Base-by-base conservation (phyloP, 2,888 invertebrate genomes). In the Schrankia costaestrigalis region DNA sequence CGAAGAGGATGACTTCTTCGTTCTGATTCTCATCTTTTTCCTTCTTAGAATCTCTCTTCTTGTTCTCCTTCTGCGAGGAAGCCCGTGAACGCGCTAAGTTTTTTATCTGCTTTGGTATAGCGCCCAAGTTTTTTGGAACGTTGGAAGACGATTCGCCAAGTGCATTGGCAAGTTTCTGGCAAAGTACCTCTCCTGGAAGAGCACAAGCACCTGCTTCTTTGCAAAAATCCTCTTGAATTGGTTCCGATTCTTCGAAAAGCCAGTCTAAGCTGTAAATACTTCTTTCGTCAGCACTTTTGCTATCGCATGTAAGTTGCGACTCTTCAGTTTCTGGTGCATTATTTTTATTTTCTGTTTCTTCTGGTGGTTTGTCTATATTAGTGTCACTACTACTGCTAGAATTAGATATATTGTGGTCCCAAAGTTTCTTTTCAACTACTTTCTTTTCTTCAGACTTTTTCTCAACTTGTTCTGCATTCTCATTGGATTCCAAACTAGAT, bases 81-180 rank as follows among this genome's bases (percentile, higher is more conserved):
- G 90, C 78, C 60, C 90, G 68, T 59, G 88, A 71, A 78, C 90
- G 71, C 52, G 82, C 80, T 78, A 83, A 81, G 79, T 86, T 87
- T 86, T 85, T 89, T 60, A 87, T 79, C 76, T 92, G 92, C 74
- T 94, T 93, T 37, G 92, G 93, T 72, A 92, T 92, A 44, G 92
- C 93, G 39, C 93, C 93, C 59, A 93, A 89, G 71, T 91, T 92
- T 71, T 91, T 90, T 71, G 91, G 89, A 54, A 78, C 78, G 60
- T 79, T 90, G 50, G 70, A 83, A 51, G 76, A 89, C 8, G 85
- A 70, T 59, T 86, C 87, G 38, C 82, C 86, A 37, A 86, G 61
- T 10, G 85, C 78, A 34, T 58, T 73, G 35, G 74, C 71, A 44
- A 77, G 58, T 64, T 79, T 83, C 37, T 77, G 78, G 39, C 72